Percentiles rank a stretch among this genome's conserved stretches.
Evolutionary conservation across 1,140 invertebrate genomes (phyloP).

Genomic region (Bombus soroeensis): DNA sequence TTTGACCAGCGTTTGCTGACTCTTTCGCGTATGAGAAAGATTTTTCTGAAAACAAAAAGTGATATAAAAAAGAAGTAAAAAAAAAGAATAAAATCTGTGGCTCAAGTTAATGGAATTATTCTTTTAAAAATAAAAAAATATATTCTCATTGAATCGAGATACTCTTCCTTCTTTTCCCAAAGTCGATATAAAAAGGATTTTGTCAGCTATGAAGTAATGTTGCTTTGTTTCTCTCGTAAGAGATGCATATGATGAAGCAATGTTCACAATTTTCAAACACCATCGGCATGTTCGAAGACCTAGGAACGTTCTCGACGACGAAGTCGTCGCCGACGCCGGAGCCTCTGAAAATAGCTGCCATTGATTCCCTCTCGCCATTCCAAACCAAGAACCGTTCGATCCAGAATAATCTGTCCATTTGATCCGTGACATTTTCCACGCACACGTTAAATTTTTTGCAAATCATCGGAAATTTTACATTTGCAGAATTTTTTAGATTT

Average conservation of each 20-base stretch:
- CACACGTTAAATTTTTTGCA: neutral
- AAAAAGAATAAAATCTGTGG: too few relatives aligned
- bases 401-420: slow-evolving; percentile 37
- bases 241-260: neutral
- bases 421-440: slow-evolving; percentile 3
- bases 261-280: slow-evolving; percentile 1
- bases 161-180: too few relatives aligned
- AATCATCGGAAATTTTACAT: neutral
- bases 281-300: slow-evolving; percentile 12
- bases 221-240: neutral
- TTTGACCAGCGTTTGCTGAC: too few relatives aligned
- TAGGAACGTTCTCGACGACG: slow-evolving; percentile 50
- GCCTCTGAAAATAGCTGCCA: slow-evolving; percentile 57
- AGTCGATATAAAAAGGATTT: too few relatives aligned
- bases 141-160: too few relatives aligned
- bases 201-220: neutral
- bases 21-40: neutral
- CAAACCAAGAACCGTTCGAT: slow-evolving; percentile 40
- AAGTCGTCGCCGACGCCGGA: slow-evolving; percentile 17
- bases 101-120: too few relatives aligned
- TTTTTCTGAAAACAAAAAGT: neutral
- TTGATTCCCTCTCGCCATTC: slow-evolving; percentile 56
- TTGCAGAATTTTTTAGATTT: too few relatives aligned
- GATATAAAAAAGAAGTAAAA: too few relatives aligned
- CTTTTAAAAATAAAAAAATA: too few relatives aligned